phyloP scores from a whole-genome alignment of 2,113 vertebrate species.

The Istiophorus platypterus region DNA sequence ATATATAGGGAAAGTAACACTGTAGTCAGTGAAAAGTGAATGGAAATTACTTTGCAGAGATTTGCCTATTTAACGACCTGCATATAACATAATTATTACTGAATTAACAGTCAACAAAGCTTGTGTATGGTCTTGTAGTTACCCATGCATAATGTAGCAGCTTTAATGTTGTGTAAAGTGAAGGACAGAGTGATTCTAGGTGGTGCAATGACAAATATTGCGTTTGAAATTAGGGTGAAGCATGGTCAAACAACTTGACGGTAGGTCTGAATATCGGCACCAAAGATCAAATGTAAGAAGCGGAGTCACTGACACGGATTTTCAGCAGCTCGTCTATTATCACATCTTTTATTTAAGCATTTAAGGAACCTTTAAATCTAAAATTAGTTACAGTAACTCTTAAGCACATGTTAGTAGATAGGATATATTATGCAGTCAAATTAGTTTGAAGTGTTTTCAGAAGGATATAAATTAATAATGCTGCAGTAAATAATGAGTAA shows the following conservation, averaged over 20 bases:
- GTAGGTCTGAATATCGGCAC: constrained; percentile 57
- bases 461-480: constrained; percentile 29
- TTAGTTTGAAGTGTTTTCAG: constrained; percentile 31
- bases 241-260: constrained; percentile 28
- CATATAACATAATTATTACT: constrained; percentile 9
- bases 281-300: constrained; percentile 60
- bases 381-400: constrained; percentile 2
- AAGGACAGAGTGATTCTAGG: background rate
- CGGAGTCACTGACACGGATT: background rate
- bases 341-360: constrained; percentile 16
- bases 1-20: background rate
- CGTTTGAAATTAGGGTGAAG: constrained; percentile 15
- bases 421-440: constrained; percentile 11
- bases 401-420: constrained; percentile 13
- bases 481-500: constrained; percentile 22
- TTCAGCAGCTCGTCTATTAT: constrained; percentile 8
- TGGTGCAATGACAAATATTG: background rate
- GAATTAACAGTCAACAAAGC: constrained; percentile 5
- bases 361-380: constrained; percentile 36
- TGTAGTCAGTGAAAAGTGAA: background rate
- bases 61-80: constrained; percentile 29
- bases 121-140: constrained; percentile 7
- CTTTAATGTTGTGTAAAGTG: constrained; percentile 13
- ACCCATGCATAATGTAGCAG: constrained; percentile 14
- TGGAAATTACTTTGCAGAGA: background rate